Evolutionary conservation across 2,797 vertebrate species (phyloP).

Genomic region (Acipenser ruthenus): DNA sequence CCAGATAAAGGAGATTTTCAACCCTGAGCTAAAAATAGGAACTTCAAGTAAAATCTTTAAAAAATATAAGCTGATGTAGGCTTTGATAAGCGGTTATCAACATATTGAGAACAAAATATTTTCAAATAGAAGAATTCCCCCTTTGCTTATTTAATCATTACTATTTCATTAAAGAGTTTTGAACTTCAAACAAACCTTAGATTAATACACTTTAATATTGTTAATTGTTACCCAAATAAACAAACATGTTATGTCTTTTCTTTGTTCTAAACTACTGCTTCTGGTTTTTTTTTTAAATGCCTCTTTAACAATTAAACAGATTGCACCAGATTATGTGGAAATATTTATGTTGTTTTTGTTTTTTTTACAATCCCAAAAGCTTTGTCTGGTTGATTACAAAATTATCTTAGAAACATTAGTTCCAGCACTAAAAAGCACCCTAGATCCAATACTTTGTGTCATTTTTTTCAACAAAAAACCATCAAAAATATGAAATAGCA

Average conservation of each 20-base stretch:
- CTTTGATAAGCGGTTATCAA: slow-evolving; percentile 65
- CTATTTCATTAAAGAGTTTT: slow-evolving; percentile 6
- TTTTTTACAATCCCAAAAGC: not conserved
- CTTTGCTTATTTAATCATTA: not conserved
- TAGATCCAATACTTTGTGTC: not conserved
- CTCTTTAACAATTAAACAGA: too few relatives aligned
- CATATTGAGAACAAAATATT: slow-evolving; percentile 53
- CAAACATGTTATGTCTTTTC: too few relatives aligned
- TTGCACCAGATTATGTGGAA: too few relatives aligned
- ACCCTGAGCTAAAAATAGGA: slow-evolving; percentile 60
- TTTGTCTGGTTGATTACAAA: not conserved
- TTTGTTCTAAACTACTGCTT: too few relatives aligned
- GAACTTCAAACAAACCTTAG: slow-evolving; percentile 19
- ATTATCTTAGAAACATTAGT: not conserved
- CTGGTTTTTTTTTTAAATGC: too few relatives aligned
- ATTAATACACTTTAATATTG: slow-evolving; percentile 11
- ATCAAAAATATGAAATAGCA: not conserved
- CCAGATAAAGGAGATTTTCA: slow-evolving; percentile 66
- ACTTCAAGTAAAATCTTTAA: slow-evolving; percentile 55
- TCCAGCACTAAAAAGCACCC: not conserved
- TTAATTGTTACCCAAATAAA: too few relatives aligned
- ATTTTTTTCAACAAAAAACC: not conserved
- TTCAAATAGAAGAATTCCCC: slow-evolving; percentile 29
- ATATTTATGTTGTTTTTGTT: not conserved
- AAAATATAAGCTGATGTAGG: slow-evolving; percentile 35